Base-by-base conservation (phyloP, 1,140 invertebrate species). In the Oreohelix idahoensis region DNA sequence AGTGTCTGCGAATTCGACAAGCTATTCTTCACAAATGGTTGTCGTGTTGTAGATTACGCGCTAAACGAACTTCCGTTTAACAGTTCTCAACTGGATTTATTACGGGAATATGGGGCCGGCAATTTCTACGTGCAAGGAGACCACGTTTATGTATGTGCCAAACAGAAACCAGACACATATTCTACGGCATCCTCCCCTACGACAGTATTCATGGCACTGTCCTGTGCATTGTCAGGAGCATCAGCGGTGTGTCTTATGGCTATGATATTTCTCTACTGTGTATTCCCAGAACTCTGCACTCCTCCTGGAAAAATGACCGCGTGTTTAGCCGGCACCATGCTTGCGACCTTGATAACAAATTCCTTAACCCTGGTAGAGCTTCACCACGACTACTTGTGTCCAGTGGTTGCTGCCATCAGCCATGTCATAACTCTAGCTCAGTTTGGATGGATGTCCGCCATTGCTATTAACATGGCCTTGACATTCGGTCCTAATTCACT, bases 301-400 rank as follows among this genome's bases (percentile, higher is more conserved):
- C 71, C 39, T n/a, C 71, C 71, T 10, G 71, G 71, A 4, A 74
- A 74, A 42, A 74, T 74, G 71, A 74, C 38, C 2, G 38, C 71
- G 1, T 42, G 42, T 49, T 23, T 74, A 26, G 71, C 71, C 2
- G 35, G 4, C 1, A 26, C 38, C n/a, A 74, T 49, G 15, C 26
- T 74, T 5, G 11, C 2, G 11, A 29, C 36, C 36, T 13, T 39
- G 1, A 4, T 74, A 26, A 26, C 38, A 26, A 74, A 39, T 20
- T 5, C 2, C 15, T 29, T 74, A 0, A 66, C 63, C 29, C 29
- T 66, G 5, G 5, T 66, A 5, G 17, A 66, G n/a, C 2, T 66
- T 66, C 63, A 35, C n/a, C 63, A 66, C 29, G 8, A 35, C 2
- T 11, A 32, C 63, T 17, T 66, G n/a, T 66, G 63, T 32, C 63